phyloP scores from a whole-genome alignment of 2,113 vertebrate species.

The Vulpes ferrilata region DNA sequence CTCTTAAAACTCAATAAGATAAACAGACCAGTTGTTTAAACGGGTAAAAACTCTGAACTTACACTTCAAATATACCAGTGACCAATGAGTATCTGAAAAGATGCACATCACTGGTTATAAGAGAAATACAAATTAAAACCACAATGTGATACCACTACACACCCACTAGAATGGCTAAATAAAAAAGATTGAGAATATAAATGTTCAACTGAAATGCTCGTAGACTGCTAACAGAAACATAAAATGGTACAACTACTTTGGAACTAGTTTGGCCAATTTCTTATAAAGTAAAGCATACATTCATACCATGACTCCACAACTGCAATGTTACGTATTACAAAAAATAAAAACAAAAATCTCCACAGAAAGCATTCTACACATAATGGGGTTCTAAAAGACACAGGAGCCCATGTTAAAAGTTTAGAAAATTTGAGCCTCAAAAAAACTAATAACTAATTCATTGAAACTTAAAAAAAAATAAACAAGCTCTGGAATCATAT shows the following conservation, averaged over 20 bases:
- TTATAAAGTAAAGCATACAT: neutral
- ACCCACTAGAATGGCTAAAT: neutral
- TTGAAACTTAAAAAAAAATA: neutral
- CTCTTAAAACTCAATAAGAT: constrained; percentile 6
- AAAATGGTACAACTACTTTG: neutral
- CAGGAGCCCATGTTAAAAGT: neutral
- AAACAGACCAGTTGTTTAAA: neutral
- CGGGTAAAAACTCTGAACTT: constrained; percentile 1
- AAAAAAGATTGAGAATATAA: neutral
- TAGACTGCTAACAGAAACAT: neutral
- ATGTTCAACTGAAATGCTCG: neutral
- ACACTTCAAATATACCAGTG: constrained; percentile 3
- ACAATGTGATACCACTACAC: neutral
- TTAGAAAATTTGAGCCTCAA: constrained; percentile 9
- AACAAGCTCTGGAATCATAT: neutral
- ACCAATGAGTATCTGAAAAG: neutral
- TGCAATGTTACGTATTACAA: neutral
- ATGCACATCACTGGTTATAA: neutral
- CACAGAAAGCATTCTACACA: neutral
- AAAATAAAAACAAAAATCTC: neutral
- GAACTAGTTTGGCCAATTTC: neutral
- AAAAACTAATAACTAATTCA: constrained; percentile 3
- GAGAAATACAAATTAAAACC: constrained; percentile 22
- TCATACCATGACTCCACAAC: neutral
- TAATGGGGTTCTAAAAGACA: neutral